These are phyloP conservation scores for Aproaerema taeniolella DNA, from an alignment of 2,888 invertebrate genomes.

Conservation along the genomic window DNA sequence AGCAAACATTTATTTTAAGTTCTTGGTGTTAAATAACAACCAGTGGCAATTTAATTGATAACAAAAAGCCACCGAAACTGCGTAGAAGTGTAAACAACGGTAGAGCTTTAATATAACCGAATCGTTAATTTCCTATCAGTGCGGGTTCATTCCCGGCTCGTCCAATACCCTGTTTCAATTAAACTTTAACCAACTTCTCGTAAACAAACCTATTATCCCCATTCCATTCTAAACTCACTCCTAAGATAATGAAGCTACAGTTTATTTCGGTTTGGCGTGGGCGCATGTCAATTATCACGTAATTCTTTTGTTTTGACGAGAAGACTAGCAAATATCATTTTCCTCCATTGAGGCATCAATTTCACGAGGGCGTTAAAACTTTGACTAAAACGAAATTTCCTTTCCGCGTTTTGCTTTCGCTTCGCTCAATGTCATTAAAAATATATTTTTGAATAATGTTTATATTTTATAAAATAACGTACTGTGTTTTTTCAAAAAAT, in stretches of 20 bases:
- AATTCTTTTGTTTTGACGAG: conserved; percentile 45
- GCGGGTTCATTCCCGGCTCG: conserved; percentile 18
- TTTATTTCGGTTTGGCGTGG: conserved; percentile 18
- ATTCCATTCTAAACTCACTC: conserved; percentile 35
- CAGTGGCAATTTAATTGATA: no score
- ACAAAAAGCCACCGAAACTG: no score
- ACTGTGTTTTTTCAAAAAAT: no score
- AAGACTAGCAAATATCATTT: background rate
- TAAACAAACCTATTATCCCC: conserved; percentile 67
- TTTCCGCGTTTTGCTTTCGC: no score
- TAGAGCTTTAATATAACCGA: conserved; percentile 41
- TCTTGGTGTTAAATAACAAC: no score
- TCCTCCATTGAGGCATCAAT: background rate
- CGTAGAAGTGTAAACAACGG: conserved; percentile 47
- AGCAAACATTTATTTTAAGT: no score
- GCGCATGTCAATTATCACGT: conserved; percentile 46
- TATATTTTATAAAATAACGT: no score
- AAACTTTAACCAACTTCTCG: conserved; percentile 70
- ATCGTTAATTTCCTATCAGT: conserved; percentile 58
- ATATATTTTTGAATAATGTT: no score
- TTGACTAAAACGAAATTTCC: no score
- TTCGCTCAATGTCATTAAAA: no score
- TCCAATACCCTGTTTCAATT: conserved; percentile 49
- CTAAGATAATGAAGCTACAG: conserved; percentile 23
- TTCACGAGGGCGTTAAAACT: no score